Conservation (phyloP, 2,888 invertebrate genomes). For the Rugalucina vietnamica region DNA sequence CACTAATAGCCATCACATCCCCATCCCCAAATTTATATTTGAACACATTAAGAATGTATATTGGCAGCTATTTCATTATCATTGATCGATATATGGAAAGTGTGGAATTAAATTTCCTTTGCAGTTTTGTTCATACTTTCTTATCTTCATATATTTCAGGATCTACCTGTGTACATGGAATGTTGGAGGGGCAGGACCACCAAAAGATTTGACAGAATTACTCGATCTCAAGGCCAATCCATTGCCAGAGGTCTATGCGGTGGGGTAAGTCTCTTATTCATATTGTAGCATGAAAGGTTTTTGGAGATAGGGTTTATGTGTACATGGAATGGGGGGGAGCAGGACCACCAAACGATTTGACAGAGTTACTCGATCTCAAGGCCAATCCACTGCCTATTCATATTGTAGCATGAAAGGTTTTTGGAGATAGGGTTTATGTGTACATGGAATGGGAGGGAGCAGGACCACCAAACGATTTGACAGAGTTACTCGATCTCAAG, state of each 20-base stretch:
- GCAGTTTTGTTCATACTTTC: too few relatives aligned
- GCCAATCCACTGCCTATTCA: conserved; percentile 88
- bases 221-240: conserved; percentile 86
- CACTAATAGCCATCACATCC: too few relatives aligned
- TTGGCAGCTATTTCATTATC: too few relatives aligned
- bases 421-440: too few relatives aligned
- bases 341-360: conserved; percentile 90
- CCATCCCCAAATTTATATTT: too few relatives aligned
- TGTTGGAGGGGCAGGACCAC: conserved; percentile 91
- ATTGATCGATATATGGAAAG: too few relatives aligned
- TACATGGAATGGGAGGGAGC: conserved; percentile 94
- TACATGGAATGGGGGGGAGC: conserved; percentile 94
- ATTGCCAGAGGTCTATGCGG: conserved; percentile 93
- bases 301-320: conserved; percentile 88
- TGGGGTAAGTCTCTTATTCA: conserved; percentile 87
- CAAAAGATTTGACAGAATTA: conserved; percentile 90
- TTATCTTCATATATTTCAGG: conserved; percentile 72
- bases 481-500: conserved; percentile 86
- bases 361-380: conserved; percentile 86
- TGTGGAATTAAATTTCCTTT: too few relatives aligned
- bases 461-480: conserved; percentile 90
- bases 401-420: too few relatives aligned
- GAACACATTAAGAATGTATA: too few relatives aligned
- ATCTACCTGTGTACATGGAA: conserved; percentile 95
- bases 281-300: neutral